phyloP scores from a whole-genome alignment of 2,797 vertebrate genomes.

The Clarias pachynema region DNA sequence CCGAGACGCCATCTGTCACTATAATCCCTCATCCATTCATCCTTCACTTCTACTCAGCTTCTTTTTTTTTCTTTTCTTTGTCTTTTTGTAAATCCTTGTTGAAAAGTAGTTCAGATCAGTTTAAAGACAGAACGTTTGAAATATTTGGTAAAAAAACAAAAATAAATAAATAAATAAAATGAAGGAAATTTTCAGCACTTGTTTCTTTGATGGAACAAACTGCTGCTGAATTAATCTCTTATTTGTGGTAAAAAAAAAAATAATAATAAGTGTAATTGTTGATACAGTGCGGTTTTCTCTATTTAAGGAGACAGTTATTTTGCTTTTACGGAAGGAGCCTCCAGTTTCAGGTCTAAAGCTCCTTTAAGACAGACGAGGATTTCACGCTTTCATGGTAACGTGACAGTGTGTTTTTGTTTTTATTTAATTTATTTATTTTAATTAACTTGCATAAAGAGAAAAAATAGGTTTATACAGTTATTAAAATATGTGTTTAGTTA shows the following conservation, averaged over 20 bases:
- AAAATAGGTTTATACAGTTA: background rate
- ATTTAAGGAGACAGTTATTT: background rate
- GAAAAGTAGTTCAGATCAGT: background rate
- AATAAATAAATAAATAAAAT: too few species aligned
- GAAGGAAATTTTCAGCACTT: too few species aligned
- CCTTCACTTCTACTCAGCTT: background rate
- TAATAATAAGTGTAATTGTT: background rate
- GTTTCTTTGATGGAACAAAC: too few species aligned
- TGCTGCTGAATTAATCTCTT: too few species aligned
- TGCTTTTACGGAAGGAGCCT: background rate
- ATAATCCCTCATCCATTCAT: background rate
- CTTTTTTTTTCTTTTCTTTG: constrained; percentile 5
- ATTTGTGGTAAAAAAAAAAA: too few species aligned
- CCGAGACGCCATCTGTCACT: background rate
- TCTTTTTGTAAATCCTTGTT: background rate
- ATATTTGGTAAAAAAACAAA: background rate
- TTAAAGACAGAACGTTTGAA: background rate
- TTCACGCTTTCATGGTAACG: background rate
- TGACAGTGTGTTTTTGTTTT: background rate
- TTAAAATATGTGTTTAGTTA: too few species aligned
- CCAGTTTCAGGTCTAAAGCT: background rate
- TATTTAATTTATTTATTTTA: background rate
- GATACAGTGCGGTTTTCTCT: background rate
- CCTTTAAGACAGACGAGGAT: background rate
- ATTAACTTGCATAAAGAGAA: background rate